These are phyloP conservation scores for Pontoporia blainvillei DNA, from an alignment of 2,113 vertebrate genomes.

Conservation along the genomic window DNA sequence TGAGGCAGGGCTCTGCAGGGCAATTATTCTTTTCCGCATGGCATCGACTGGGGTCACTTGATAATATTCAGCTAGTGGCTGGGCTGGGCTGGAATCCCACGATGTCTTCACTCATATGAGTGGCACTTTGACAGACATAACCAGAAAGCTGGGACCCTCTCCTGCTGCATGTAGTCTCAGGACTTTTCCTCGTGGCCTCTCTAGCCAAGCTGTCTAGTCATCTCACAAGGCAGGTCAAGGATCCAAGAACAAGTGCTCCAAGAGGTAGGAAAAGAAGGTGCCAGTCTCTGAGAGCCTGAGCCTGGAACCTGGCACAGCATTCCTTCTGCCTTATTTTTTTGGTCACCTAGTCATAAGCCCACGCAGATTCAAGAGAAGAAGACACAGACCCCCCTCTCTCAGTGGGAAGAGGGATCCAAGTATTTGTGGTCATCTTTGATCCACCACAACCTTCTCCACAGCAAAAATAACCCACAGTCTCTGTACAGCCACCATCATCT, in stretches of 20 bases:
- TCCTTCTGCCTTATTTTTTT: not conserved
- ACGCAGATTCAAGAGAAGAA: not conserved
- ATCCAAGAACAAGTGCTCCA: not conserved
- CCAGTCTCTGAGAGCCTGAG: not conserved
- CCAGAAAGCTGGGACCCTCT: not conserved
- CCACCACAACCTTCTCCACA: not conserved
- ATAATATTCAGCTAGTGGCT: not conserved
- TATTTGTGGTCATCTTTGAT: not conserved
- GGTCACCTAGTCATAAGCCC: not conserved
- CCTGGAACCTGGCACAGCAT: not conserved
- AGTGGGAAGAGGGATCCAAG: not conserved
- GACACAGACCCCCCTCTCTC: not conserved
- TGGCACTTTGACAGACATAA: not conserved
- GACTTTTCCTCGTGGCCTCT: not conserved
- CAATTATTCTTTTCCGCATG: not conserved
- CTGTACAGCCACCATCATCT: not conserved
- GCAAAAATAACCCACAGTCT: not conserved
- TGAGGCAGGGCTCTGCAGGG: not conserved
- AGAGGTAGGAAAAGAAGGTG: not conserved
- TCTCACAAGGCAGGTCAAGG: not conserved
- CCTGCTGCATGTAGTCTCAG: not conserved
- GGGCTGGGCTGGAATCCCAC: not conserved
- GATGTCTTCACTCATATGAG: not conserved
- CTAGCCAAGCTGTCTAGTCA: not conserved
- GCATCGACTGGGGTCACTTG: not conserved